Evolutionary conservation across 2,797 vertebrate species (phyloP), one percentile per base, ranked within the genome.

Genomic region (Leuciscus waleckii): DNA sequence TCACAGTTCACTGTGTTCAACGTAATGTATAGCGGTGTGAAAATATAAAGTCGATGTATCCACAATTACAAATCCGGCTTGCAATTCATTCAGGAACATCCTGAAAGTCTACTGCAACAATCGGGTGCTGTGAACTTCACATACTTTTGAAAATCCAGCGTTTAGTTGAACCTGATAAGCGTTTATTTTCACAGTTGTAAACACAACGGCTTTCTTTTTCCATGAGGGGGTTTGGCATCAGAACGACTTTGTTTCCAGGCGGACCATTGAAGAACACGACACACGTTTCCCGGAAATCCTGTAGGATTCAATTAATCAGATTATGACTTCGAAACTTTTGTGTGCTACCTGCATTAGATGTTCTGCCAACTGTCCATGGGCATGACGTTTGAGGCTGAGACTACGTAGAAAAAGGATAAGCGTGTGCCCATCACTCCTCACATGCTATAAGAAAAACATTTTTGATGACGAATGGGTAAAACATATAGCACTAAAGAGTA

Each of bases 341-440:
- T n/a, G n/a, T 61, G 11, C 4, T 6, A 61, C 23, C 5, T 61
- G 11, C 58, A 14, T 63, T 26, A 63, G 11, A 14, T 1, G 1
- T 61, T 26, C n/a, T 14, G 10, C 21, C 21, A 56, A 19, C 8
- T 56, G 51, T 54, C 51, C 2, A 2, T 21, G 4, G 54, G 54
- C 3, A 1, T 56, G 21, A 23, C 1, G 23, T 58, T 58, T 4
- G 10, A 58, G 23, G 56, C n/a, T 61, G 2, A 58, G n/a, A 61
- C 58, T 6, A 11, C 5, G 7, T 79, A 35, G 61, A 79, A 79
- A 32, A 67, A 80, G 78, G 78, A 79, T 49, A 79, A 49, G 61
- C 11, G 2, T 65, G 26, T 67, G 11, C 11, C 29, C 29, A 68
- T 35, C 11, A 68, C 78, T 79, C 78, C 49, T 67, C 77, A 21